phyloP scores from a whole-genome alignment of 2,888 invertebrate species.

The Galerucella nymphaeae region DNA sequence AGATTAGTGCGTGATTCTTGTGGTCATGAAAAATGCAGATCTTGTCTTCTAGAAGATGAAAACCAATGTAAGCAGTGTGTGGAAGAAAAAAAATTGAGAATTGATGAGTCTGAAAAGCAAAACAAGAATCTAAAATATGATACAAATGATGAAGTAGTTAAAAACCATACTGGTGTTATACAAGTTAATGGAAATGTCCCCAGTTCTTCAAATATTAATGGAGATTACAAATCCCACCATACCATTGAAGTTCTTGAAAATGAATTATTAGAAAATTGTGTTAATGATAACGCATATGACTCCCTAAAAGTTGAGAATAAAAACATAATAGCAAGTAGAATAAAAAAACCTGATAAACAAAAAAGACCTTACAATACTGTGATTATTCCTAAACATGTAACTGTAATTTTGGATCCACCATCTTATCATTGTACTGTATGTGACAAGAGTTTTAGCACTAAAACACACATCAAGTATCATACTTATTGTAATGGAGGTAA shows the following conservation, averaged over 20 bases:
- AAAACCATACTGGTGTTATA: conserved; percentile 57
- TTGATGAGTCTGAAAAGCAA: conserved; percentile 9
- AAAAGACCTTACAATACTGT: conserved; percentile 37
- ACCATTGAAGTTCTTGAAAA: conserved; percentile 7
- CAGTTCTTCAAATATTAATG: conserved; percentile 29
- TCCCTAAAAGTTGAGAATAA: conserved; percentile 27
- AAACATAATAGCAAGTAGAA: conserved; percentile 17
- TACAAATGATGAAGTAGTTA: conserved; percentile 46
- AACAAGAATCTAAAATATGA: conserved; percentile 25
- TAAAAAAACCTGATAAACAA: conserved; percentile 31
- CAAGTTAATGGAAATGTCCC: conserved; percentile 54
- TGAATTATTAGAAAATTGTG: neutral
- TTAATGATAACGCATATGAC: conserved; percentile 17
- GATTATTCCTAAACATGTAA: conserved; percentile 57
- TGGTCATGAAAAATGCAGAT: conserved; percentile 81
- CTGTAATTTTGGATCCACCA: conserved; percentile 65
- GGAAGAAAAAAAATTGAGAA: conserved; percentile 32
- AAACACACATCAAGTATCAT: conserved; percentile 75
- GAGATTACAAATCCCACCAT: conserved; percentile 15
- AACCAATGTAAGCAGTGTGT: conserved; percentile 72
- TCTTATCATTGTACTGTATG: conserved; percentile 76
- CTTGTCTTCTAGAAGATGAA: conserved; percentile 76
- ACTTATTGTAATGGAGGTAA: conserved; percentile 70
- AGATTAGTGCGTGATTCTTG: conserved; percentile 79
- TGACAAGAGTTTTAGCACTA: conserved; percentile 74